Conservation (phyloP, 2,888 invertebrate species). For the Lochmaea crataegi region DNA sequence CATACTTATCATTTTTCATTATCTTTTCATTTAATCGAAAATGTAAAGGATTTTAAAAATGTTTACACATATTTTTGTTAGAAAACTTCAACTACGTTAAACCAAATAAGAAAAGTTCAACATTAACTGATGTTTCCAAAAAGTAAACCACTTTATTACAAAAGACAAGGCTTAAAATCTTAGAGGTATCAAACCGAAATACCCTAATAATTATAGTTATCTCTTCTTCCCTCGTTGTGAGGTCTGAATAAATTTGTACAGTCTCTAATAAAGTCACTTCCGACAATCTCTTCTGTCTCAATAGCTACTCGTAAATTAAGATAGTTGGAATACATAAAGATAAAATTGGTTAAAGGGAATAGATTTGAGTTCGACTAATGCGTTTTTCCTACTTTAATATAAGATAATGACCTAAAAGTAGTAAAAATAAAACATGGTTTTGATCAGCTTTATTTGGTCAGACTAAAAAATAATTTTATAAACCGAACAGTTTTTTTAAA, state of each 20-base stretch:
- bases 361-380: background rate
- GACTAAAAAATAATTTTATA: too few species aligned
- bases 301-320: slow-evolving; percentile 10
- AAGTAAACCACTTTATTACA: background rate
- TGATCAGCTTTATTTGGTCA: too few species aligned
- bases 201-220: slow-evolving; percentile 11
- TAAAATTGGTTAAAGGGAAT: slow-evolving; percentile 1
- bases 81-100: too few species aligned
- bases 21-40: too few species aligned
- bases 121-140: too few species aligned
- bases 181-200: background rate
- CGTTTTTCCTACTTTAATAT: background rate
- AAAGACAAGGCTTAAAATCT: background rate
- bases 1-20: too few species aligned
- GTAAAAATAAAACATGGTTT: background rate
- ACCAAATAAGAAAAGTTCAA: too few species aligned
- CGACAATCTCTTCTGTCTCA: slow-evolving; percentile 3
- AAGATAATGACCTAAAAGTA: background rate
- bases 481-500: too few species aligned
- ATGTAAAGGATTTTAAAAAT: too few species aligned
- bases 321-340: slow-evolving; percentile 7
- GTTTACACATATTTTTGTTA: too few species aligned
- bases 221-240: slow-evolving; percentile 18
- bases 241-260: slow-evolving; percentile 28
- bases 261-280: slow-evolving; percentile 13